These are phyloP conservation scores for Lytechinus pictus DNA, from an alignment of 35 echinoderm and acorn worm genomes.

Conservation along the genomic window DNA sequence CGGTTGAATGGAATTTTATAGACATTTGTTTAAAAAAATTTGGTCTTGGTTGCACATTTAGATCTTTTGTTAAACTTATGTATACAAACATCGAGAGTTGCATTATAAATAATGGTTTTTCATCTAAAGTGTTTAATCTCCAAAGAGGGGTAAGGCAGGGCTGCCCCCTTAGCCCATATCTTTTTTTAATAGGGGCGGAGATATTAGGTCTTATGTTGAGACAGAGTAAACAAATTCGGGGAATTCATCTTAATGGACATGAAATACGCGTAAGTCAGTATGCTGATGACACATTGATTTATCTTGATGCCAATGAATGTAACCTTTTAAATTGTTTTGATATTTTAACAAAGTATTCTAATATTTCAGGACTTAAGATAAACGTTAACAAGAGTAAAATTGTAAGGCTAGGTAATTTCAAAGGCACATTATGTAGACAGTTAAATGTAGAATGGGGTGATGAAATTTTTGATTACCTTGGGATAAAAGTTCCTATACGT, in stretches of 20 bases:
- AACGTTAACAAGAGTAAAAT: too few relatives aligned
- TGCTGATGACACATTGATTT: constrained; percentile 43
- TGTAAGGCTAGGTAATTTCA: too few relatives aligned
- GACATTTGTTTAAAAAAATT: constrained; percentile 16
- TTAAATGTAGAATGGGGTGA: too few relatives aligned
- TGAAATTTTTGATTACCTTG: too few relatives aligned
- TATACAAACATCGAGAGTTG: constrained; percentile 40
- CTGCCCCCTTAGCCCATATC: constrained; percentile 22
- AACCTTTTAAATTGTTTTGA: too few relatives aligned
- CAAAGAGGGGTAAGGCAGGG: constrained; percentile 45
- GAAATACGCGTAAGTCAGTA: constrained; percentile 46
- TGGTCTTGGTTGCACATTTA: constrained; percentile 53
- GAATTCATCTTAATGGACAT: neutral
- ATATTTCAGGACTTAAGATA: too few relatives aligned
- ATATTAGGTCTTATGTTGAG: constrained; percentile 31
- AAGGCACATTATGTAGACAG: too few relatives aligned
- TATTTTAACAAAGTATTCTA: too few relatives aligned
- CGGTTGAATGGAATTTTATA: constrained; percentile 53
- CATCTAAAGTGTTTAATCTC: neutral
- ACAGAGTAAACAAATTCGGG: neutral
- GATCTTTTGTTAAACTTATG: constrained; percentile 24
- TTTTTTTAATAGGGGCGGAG: constrained; percentile 47
- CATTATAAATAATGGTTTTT: constrained; percentile 57
- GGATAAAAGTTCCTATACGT: too few relatives aligned
- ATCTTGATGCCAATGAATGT: too few relatives aligned